Base-by-base conservation (phyloP, 92 coral and sea anemone species). In the Anthopleura xanthogrammica region DNA sequence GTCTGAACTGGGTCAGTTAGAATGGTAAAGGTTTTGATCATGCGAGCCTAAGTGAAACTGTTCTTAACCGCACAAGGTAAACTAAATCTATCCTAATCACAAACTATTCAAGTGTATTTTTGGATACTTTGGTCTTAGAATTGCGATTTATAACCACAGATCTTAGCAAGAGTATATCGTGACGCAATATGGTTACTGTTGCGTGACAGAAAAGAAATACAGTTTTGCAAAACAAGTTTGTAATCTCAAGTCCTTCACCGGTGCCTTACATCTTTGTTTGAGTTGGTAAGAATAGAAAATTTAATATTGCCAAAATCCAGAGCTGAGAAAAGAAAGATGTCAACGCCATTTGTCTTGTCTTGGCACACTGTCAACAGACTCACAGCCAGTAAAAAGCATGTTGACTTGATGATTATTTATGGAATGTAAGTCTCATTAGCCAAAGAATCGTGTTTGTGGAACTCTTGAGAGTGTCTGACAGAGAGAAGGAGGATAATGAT, bases 361-460 rank as follows among this genome's bases (percentile, higher is more conserved):
- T 68, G 74, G 74, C 74, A 68, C 19, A 36, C 74, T 68, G 74
- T 68, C 74, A 68, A 68, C 10, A 68, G 42, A 29, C 42, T 29
- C 16, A 68, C 29, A 23, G 29, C 70, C 29, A 62, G 39, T 3
- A 4, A 62, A 11, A 54, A 46, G 50, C 50, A 5, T 46, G 50
- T 46, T 46, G 50, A 46, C 50, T 46, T 46, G 58, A 62, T 11
- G 70, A 62, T 62, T 62, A 62, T 62, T 62, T 62, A 29, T 68
- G 74, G 74, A 68, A 68, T 68, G 74, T 8, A 68, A 68, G 74
- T 23, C 42, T 62, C 9, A 62, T 62, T 62, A 54, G 24, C 36
- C 24, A n/a, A 62, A 19, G 36, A 62, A 19, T 14, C 20, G 40
- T 68, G 74, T 68, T 68, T 68, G 42, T 36, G 16, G 16, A 36